phyloP scores from a whole-genome alignment of 2,113 vertebrate species.

The Pantherophis guttatus region DNA sequence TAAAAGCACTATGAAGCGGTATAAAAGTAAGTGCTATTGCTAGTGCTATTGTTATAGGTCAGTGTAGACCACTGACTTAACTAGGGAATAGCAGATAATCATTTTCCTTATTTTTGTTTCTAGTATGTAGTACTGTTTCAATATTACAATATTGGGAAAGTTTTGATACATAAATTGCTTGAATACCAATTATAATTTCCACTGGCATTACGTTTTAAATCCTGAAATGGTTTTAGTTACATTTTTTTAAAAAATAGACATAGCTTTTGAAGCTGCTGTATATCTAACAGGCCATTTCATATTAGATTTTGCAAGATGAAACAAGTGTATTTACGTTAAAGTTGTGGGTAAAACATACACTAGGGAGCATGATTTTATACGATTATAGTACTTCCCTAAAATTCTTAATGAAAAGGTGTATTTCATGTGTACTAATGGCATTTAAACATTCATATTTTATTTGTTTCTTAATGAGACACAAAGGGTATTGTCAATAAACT shows the following conservation, averaged over 20 bases:
- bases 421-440: background rate
- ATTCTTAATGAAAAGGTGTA: background rate
- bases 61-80: no score
- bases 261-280: constrained; percentile 2
- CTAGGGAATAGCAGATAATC: background rate
- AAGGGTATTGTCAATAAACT: background rate
- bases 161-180: background rate
- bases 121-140: background rate
- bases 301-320: background rate
- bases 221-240: background rate
- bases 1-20: no score
- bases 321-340: background rate
- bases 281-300: background rate
- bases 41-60: background rate
- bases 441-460: background rate
- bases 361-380: constrained; percentile 30
- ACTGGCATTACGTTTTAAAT: background rate
- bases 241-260: background rate
- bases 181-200: background rate
- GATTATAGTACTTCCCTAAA: background rate
- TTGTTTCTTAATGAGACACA: background rate
- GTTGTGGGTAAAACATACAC: background rate
- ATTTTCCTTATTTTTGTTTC: background rate
- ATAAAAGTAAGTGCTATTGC: no score
- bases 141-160: background rate